phyloP scores from a whole-genome alignment of 2,113 vertebrate genomes.

The Pseudorhombus dupliciocellatus region DNA sequence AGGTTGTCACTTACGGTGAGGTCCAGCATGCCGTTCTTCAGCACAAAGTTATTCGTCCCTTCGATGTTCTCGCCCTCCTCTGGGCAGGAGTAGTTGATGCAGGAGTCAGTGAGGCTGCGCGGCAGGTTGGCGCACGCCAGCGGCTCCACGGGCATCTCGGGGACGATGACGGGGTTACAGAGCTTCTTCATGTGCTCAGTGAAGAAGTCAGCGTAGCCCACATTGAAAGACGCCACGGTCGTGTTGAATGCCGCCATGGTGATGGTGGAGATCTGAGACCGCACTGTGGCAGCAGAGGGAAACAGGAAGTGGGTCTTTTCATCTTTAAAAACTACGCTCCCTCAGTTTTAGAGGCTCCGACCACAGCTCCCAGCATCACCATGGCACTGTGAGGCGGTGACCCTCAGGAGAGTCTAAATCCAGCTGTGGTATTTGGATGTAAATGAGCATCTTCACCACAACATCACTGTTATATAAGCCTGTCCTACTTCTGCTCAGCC shows the following conservation, averaged over 20 bases:
- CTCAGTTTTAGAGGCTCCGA: too few species aligned
- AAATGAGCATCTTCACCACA: constrained; percentile 45
- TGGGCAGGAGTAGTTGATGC: constrained; percentile 97
- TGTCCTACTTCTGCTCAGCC: constrained; percentile 33
- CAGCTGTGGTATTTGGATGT: constrained; percentile 18
- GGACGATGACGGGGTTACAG: constrained; percentile 90
- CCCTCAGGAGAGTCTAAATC: not conserved
- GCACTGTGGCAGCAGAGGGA: constrained; percentile 78
- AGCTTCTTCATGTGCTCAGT: constrained; percentile 98
- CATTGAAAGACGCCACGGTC: constrained; percentile 96
- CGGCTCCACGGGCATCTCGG: constrained; percentile 90
- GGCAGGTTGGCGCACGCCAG: constrained; percentile 95
- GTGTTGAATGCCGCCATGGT: constrained; percentile 99
- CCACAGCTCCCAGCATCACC: too few species aligned
- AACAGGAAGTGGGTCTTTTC: not conserved
- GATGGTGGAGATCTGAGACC: constrained; percentile 99
- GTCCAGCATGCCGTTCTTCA: constrained; percentile 99
- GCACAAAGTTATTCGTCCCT: constrained; percentile 96
- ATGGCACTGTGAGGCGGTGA: too few species aligned
- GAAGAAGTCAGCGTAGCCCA: constrained; percentile 98
- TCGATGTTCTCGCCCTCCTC: constrained; percentile 97
- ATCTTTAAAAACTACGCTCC: too few species aligned
- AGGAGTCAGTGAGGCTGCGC: constrained; percentile 97
- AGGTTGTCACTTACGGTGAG: constrained; percentile 85
- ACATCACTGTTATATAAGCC: constrained; percentile 43